A percentile compares a stretch with the other conserved stretches of the same genome.
Conservation (phyloP, 2,797 vertebrate genomes). For the Pachyuromys duprasi region DNA sequence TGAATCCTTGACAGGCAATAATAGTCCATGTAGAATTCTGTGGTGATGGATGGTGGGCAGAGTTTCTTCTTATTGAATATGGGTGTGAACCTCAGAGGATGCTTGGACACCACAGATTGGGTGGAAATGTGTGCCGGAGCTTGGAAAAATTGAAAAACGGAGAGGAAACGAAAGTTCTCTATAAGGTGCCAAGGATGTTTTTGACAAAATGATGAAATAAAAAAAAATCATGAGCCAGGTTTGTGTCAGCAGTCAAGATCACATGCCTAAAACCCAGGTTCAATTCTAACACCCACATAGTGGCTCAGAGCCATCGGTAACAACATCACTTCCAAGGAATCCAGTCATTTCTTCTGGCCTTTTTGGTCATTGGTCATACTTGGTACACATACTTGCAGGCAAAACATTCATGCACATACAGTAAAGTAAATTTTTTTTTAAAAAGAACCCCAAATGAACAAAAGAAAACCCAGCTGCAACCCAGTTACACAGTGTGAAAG, state of each 20-base stretch:
- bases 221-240: neutral
- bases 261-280: too few relatives aligned
- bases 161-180: neutral
- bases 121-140: neutral
- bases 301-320: neutral
- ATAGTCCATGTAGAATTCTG: neutral
- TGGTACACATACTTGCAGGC: neutral
- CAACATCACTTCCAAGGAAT: neutral
- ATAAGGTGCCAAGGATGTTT: neutral
- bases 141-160: neutral
- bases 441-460: neutral
- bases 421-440: neutral
- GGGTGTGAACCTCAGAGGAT: neutral
- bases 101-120: neutral
- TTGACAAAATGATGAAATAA: constrained; percentile 7
- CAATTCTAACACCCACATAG: neutral
- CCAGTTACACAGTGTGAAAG: neutral
- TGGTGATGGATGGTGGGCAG: neutral
- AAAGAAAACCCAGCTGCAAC: neutral
- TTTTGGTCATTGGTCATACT: neutral
- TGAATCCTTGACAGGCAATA: neutral
- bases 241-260: neutral
- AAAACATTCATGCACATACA: neutral
- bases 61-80: neutral
- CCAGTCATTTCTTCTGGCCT: neutral